Percentiles rank a stretch among this genome's conserved stretches.
These are phyloP conservation scores for Tanypteryx hageni DNA, from an alignment of 2,888 invertebrate genomes.

Conservation along the genomic window DNA sequence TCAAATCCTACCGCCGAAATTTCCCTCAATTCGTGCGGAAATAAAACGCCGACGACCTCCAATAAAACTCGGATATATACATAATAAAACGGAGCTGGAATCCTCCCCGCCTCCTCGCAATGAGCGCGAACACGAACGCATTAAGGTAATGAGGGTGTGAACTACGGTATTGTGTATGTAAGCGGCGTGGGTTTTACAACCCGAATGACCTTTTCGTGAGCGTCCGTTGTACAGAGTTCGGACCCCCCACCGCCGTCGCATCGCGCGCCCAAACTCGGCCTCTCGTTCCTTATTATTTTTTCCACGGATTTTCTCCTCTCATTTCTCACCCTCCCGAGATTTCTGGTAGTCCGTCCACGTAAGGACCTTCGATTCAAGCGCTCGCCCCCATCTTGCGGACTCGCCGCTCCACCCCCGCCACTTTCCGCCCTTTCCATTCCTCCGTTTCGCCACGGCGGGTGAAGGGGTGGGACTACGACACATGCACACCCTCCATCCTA, in stretches of 20 bases:
- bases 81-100: background rate
- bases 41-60: background rate
- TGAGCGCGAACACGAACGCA: background rate
- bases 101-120: background rate
- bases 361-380: background rate
- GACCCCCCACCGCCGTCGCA: too few relatives aligned
- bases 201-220: background rate
- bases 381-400: background rate
- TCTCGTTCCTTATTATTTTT: too few relatives aligned
- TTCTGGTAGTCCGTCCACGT: background rate
- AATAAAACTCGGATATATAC: background rate
- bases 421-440: background rate
- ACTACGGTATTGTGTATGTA: background rate
- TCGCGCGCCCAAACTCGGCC: too few relatives aligned
- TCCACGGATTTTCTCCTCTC: too few relatives aligned
- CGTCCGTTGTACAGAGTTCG: background rate
- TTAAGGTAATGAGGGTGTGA: background rate
- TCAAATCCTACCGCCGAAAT: background rate
- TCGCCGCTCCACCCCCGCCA: background rate
- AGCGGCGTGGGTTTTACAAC: slow-evolving; percentile 47
- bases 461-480: background rate
- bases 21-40: background rate
- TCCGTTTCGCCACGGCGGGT: background rate
- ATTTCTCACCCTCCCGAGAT: too few relatives aligned
- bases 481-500: background rate